Conservation (phyloP, 2,888 invertebrate species). For the Megalurothrips usitatus region DNA sequence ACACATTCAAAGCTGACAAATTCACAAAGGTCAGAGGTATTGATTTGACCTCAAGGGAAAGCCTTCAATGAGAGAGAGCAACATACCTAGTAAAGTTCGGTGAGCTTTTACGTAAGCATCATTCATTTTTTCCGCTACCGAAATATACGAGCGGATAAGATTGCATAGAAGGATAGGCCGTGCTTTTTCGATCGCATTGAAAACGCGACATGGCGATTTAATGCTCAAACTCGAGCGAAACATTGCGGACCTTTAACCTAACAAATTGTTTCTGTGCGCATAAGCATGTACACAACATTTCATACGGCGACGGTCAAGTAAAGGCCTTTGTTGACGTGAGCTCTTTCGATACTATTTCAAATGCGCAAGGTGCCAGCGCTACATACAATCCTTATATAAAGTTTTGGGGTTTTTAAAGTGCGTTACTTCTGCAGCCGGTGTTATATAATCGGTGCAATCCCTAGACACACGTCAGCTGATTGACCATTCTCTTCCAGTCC, state of each 20-base stretch:
- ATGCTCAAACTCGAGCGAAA: background rate
- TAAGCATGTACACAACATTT: background rate
- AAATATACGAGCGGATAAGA: background rate
- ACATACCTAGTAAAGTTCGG: constrained; percentile 9
- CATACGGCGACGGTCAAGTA: no score
- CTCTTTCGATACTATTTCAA: no score
- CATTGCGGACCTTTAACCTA: background rate
- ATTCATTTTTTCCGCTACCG: background rate
- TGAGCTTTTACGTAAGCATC: background rate
- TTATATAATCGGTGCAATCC: no score
- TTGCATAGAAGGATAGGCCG: background rate
- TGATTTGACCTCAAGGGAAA: constrained; percentile 26
- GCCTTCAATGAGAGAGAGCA: background rate
- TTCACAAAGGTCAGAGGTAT: background rate
- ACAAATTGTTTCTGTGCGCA: background rate
- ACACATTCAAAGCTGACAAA: background rate
- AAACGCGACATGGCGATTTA: background rate
- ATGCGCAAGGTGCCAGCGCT: no score
- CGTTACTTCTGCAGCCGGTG: no score
- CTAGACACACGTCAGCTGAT: no score
- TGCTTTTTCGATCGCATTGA: background rate
- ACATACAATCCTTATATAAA: no score
- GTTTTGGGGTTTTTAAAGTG: no score
- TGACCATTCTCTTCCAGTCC: no score
- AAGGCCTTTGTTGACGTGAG: no score